These are phyloP conservation scores for Ifrita kowaldi DNA, from an alignment of 2,113 vertebrate genomes.

Conservation along the genomic window DNA sequence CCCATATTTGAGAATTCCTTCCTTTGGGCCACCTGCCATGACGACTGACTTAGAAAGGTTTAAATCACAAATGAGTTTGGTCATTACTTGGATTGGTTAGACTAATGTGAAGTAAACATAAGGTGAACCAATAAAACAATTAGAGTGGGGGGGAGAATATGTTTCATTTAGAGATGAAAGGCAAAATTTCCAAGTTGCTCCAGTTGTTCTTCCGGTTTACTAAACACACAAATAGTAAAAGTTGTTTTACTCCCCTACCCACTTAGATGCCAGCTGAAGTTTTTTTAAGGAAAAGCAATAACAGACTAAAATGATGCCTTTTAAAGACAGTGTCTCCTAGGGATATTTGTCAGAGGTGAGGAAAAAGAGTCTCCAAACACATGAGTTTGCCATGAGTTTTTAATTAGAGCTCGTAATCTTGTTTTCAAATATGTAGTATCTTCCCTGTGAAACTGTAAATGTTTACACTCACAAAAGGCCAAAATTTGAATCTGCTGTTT, in stretches of 20 bases:
- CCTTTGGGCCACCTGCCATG: slow-evolving; percentile 1
- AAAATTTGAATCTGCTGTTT: neutral
- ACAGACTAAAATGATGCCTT: neutral
- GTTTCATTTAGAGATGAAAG: neutral
- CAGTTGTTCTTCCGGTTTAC: neutral
- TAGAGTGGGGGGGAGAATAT: neutral
- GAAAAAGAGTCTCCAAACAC: neutral
- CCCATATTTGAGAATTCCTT: slow-evolving; percentile 23
- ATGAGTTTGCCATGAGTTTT: neutral
- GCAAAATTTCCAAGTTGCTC: neutral
- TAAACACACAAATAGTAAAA: neutral
- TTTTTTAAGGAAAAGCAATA: neutral
- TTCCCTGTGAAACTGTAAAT: neutral
- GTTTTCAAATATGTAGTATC: neutral
- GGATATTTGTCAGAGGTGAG: neutral
- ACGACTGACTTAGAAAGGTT: slow-evolving; percentile 16
- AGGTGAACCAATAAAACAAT: neutral
- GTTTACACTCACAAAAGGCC: neutral
- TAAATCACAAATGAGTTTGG: neutral
- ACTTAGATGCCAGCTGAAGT: neutral
- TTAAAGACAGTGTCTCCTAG: neutral
- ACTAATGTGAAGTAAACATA: neutral
- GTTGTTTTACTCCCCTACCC: neutral
- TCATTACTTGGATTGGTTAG: slow-evolving; percentile 20
- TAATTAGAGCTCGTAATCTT: neutral